Percentiles rank a stretch among this genome's conserved stretches.
phyloP scores from a whole-genome alignment of 1,140 invertebrate species.

The Trichomalopsis sarcophagae region DNA sequence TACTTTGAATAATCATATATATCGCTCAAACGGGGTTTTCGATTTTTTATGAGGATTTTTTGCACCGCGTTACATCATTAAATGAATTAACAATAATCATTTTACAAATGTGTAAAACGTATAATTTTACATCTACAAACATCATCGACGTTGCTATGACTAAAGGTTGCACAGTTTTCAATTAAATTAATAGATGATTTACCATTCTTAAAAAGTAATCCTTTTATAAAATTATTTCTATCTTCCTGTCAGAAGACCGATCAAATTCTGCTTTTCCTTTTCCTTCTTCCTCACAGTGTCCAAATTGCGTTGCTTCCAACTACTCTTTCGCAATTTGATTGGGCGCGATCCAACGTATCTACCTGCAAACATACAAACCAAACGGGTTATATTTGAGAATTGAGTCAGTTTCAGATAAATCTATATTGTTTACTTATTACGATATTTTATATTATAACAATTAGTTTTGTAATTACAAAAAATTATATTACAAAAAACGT shows the following conservation, averaged over 20 bases:
- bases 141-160: neutral
- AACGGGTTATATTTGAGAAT: neutral
- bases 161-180: neutral
- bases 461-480: too few species aligned
- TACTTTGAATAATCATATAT: too few species aligned
- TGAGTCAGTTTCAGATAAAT: too few species aligned
- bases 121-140: neutral
- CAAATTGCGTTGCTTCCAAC: slow-evolving; percentile 95
- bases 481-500: too few species aligned
- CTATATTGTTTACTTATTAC: too few species aligned
- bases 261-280: slow-evolving; percentile 89
- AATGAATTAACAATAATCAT: too few species aligned
- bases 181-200: slow-evolving; percentile 14
- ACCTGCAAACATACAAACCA: slow-evolving; percentile 75
- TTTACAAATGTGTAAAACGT: too few species aligned
- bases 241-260: slow-evolving; percentile 81
- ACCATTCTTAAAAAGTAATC: neutral
- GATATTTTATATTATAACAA: too few species aligned
- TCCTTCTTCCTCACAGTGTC: slow-evolving; percentile 96
- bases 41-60: too few species aligned
- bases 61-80: too few species aligned
- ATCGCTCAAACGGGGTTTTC: too few species aligned
- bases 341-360: slow-evolving; percentile 98
- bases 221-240: slow-evolving; percentile 51
- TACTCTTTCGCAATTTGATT: slow-evolving; percentile 97